Conservation (phyloP, 2,113 vertebrate genomes). For the Dolichotis patagonum region DNA sequence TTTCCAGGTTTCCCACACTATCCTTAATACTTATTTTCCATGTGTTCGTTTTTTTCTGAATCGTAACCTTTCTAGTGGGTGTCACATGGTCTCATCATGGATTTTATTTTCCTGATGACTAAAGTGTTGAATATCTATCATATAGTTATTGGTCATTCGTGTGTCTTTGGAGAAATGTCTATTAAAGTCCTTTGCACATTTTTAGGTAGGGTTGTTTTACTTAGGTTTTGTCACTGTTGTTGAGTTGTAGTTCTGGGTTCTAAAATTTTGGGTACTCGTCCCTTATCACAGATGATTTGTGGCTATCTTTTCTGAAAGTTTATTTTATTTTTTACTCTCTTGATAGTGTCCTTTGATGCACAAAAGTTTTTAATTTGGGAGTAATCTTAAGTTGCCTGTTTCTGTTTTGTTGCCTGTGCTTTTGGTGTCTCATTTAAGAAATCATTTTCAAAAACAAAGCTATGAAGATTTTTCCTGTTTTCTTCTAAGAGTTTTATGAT, state of each 20-base stretch:
- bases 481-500: neutral
- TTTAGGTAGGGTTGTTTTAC: neutral
- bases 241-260: neutral
- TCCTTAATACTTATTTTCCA: neutral
- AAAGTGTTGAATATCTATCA: neutral
- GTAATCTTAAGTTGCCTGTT: neutral
- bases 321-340: neutral
- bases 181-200: neutral
- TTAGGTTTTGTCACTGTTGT: neutral
- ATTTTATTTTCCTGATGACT: neutral
- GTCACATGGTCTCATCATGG: neutral
- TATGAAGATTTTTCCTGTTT: neutral
- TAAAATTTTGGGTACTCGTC: neutral
- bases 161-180: neutral
- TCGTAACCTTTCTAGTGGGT: neutral
- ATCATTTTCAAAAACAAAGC: neutral
- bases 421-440: neutral
- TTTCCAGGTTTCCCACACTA: neutral
- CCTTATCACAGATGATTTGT: neutral
- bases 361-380: neutral
- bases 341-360: neutral
- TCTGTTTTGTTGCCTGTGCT: neutral
- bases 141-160: neutral
- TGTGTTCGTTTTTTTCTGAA: neutral
- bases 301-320: neutral